phyloP scores from a whole-genome alignment of 2,888 invertebrate genomes.

The Parelbella ahira region DNA sequence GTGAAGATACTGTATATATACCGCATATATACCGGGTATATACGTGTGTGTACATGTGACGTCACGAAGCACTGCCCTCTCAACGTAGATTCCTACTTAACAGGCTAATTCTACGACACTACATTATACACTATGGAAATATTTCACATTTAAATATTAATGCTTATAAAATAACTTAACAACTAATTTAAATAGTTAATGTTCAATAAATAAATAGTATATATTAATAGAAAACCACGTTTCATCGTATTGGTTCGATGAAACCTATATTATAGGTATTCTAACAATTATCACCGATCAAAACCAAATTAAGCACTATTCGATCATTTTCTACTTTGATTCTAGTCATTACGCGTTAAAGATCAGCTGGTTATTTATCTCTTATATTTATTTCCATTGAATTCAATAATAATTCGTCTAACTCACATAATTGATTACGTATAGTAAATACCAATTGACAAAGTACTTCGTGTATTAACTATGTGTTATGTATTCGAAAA shows the following conservation, averaged over 20 bases:
- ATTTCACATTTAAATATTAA: conserved; percentile 55
- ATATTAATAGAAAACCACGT: conserved; percentile 63
- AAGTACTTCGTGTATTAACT: no score
- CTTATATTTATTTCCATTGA: neutral
- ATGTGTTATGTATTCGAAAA: no score
- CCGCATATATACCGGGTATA: no score
- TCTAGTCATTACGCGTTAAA: no score
- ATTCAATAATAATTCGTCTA: conserved; percentile 3
- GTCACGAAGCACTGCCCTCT: conserved; percentile 14
- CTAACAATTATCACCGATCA: conserved; percentile 24
- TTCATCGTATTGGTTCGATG: conserved; percentile 38
- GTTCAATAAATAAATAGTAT: conserved; percentile 77
- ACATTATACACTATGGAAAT: conserved; percentile 64
- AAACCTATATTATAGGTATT: conserved; percentile 31
- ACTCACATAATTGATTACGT: neutral
- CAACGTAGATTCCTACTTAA: conserved; percentile 29
- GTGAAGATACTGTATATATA: no score
- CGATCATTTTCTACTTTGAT: conserved; percentile 3
- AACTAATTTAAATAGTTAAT: conserved; percentile 58
- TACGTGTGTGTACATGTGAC: conserved; percentile 8
- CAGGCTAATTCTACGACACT: conserved; percentile 35
- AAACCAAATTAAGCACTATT: conserved; percentile 5
- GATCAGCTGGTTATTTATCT: no score
- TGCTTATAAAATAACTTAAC: conserved; percentile 43
- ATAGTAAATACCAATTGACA: conserved; percentile 8